Base-by-base conservation (phyloP, 2,888 invertebrate species). In the Melinaea marsaeus region DNA sequence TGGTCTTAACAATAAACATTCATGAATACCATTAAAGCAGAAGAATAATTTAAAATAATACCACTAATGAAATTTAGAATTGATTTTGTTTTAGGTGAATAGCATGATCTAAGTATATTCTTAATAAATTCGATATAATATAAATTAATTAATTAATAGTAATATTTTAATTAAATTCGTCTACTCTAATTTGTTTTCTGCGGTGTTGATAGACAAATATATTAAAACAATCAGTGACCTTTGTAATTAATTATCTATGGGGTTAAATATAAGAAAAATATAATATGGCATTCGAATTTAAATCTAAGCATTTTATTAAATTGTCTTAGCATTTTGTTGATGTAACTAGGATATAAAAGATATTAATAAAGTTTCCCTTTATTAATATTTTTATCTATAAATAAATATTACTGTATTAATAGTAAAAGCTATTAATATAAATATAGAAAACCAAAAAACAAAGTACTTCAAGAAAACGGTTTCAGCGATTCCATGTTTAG, bases 401-500 rank as follows among this genome's bases (percentile, higher is more conserved):
- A 54, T 55, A 55, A 42, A 22, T 13, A 22, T 54, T 55, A 33
- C 42, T 11, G 42, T 34, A 35, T 34, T 7, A 45, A 61, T 55
- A 60, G 58, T 62, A 22, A 60, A 51, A 22, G 22, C 57, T 58
- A 63, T 66, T 65, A 62, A 67, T 68, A 63, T 61, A 67, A 71
- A 68, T 58, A 58, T 6, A 45, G 37, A 34, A 69, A 69, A 71
- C 68, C 70, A 59, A 65, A 69, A 67, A 73, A 73, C 73, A 73
- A 81, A 77, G 75, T 69, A 73, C 74, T 79, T 70, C 69, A 72
- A 73, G 68, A 71, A 71, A 74, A 69, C 69, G 74, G 75, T 77
- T 83, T 79, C 76, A 80, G 74, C 78, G 79, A 78, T 85, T 86
- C 87, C 84, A 86, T 86, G 84, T 85, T 88, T 82, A 86, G 83